Evolutionary conservation across 1,140 invertebrate genomes (phyloP).

Genomic region (Halesus radiatus): DNA sequence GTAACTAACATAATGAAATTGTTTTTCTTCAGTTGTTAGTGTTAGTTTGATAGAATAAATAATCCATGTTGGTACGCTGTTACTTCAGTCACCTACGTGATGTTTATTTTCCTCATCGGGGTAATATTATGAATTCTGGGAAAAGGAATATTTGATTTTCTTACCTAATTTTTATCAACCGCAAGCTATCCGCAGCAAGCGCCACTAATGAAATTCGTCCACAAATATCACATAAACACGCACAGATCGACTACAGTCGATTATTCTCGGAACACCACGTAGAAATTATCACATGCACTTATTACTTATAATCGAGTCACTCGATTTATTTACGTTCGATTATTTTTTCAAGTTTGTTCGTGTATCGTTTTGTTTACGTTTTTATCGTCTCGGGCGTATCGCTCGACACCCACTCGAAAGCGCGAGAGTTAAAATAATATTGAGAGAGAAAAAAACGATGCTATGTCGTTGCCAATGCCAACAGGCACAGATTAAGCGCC

Average conservation of each 20-base stretch:
- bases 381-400: constrained; percentile 11
- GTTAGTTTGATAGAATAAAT: no score
- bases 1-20: no score
- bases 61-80: no score
- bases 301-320: background rate
- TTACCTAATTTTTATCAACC: constrained; percentile 26
- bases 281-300: constrained; percentile 14
- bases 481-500: background rate
- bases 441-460: background rate
- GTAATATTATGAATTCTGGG: no score
- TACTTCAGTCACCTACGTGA: no score
- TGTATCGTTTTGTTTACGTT: no score
- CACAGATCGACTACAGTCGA: background rate
- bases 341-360: no score
- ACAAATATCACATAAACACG: constrained; percentile 28
- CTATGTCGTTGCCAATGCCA: constrained; percentile 29
- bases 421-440: background rate
- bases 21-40: no score
- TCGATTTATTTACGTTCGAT: constrained; percentile 31
- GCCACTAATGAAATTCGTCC: constrained; percentile 2
- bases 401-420: background rate
- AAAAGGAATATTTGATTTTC: background rate
- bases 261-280: background rate
- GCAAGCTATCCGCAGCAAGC: background rate
- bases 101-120: no score